phyloP scores from a whole-genome alignment of 2,888 invertebrate species.

The Diaperis boleti region DNA sequence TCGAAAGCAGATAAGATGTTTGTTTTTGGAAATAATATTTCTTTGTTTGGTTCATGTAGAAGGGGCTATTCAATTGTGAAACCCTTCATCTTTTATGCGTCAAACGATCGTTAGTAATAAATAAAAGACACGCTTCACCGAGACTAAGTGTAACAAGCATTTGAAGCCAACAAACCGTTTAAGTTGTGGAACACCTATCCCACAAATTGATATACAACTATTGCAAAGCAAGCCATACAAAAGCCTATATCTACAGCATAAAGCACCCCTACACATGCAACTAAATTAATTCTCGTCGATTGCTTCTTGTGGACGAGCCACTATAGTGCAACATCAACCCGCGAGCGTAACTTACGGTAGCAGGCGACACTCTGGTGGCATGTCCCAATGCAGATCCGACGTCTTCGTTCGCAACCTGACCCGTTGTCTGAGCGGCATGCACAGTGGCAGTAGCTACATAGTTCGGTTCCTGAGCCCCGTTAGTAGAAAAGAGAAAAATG shows the following conservation, averaged over 20 bases:
- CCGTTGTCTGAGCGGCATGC: slow-evolving; percentile 64
- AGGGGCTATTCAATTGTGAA: no score
- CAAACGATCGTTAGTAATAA: no score
- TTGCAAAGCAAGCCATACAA: slow-evolving; percentile 10
- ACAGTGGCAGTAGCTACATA: slow-evolving; percentile 70
- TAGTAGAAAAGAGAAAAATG: slow-evolving; percentile 46
- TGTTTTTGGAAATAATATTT: no score
- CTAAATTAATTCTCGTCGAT: background rate
- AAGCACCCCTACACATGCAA: slow-evolving; percentile 9
- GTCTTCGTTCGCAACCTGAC: slow-evolving; percentile 63
- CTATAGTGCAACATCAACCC: slow-evolving; percentile 13
- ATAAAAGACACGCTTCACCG: no score
- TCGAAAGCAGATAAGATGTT: no score
- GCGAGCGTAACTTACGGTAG: slow-evolving; percentile 80
- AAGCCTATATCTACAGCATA: background rate
- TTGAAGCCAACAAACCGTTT: no score
- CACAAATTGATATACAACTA: background rate
- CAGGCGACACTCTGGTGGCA: slow-evolving; percentile 87
- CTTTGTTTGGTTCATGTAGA: no score
- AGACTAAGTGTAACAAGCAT: no score
- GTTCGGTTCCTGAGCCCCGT: slow-evolving; percentile 64
- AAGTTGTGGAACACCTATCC: background rate
- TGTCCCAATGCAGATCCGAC: slow-evolving; percentile 76
- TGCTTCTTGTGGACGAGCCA: slow-evolving; percentile 1
- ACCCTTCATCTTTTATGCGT: no score